Percentiles rank a stretch among this genome's conserved stretches.
These are phyloP conservation scores for Bombycilla garrulus DNA, from an alignment of 2,113 vertebrate species.

Conservation along the genomic window DNA sequence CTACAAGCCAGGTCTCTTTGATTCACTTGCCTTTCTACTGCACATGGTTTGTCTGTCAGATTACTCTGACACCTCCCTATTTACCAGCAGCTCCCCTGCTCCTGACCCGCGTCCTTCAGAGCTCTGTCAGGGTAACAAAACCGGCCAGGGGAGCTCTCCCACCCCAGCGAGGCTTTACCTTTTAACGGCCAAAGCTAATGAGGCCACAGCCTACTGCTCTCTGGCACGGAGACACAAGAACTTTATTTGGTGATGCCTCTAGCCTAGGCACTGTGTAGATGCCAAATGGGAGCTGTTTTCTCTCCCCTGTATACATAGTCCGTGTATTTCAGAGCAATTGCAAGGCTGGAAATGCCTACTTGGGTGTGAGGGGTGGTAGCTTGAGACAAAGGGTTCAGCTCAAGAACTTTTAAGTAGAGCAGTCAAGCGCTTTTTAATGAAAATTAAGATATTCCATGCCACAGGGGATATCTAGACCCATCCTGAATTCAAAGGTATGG, in stretches of 20 bases:
- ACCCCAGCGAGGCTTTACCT: rapidly evolving
- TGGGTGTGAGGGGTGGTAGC: background rate
- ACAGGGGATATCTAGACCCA: background rate
- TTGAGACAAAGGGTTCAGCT: background rate
- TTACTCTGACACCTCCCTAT: background rate
- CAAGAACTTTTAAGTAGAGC: background rate
- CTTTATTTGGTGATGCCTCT: background rate
- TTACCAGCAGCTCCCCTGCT: background rate
- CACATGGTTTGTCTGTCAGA: background rate
- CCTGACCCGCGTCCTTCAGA: background rate
- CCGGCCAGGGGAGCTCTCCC: background rate
- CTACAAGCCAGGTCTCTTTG: background rate
- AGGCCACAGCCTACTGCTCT: background rate
- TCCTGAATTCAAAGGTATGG: background rate
- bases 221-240: background rate
- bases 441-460: background rate
- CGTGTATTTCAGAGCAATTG: background rate
- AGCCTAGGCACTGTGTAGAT: background rate
- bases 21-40: background rate
- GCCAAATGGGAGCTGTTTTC: background rate
- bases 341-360: background rate
- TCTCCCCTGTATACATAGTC: background rate
- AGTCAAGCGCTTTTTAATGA: background rate
- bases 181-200: background rate
- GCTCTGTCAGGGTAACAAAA: background rate